Evolutionary conservation across 2,113 vertebrate species (phyloP).

Genomic region (Hoplias malabaricus): DNA sequence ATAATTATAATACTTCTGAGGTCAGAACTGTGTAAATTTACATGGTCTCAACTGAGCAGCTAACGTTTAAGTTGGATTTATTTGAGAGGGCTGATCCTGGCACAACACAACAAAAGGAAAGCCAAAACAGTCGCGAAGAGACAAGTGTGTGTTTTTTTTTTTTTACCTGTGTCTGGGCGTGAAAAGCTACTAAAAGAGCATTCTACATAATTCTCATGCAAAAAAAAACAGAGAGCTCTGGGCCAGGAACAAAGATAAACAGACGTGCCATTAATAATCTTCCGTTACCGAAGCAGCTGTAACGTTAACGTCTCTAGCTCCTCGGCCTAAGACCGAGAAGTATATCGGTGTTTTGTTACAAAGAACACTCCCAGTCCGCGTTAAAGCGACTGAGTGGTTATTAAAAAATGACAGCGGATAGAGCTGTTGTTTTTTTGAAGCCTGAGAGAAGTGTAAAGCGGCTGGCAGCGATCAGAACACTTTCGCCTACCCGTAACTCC

Average conservation of each 20-base stretch:
- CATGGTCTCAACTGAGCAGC: not conserved
- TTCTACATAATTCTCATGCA: constrained; percentile 11
- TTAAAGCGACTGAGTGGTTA: not conserved
- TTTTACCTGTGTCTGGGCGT: constrained; percentile 16
- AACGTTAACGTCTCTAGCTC: too few species aligned
- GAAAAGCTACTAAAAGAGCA: constrained; percentile 4
- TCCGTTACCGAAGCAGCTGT: not conserved
- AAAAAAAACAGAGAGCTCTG: not conserved
- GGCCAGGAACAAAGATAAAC: not conserved
- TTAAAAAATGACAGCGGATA: not conserved
- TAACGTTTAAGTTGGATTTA: not conserved
- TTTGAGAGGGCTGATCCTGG: constrained; percentile 20
- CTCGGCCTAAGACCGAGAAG: constrained; percentile 13
- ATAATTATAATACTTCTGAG: not conserved
- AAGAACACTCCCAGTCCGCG: not conserved
- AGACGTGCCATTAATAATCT: not conserved
- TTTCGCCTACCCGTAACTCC: constrained; percentile 79
- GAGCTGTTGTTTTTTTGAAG: not conserved
- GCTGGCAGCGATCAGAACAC: constrained; percentile 52
- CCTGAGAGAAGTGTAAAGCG: constrained; percentile 21
- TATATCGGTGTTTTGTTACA: not conserved
- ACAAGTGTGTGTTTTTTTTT: too few species aligned
- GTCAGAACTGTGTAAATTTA: not conserved
- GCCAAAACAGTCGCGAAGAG: constrained; percentile 15
- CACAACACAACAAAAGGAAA: constrained; percentile 42